These are phyloP conservation scores for Suricata suricatta DNA, from an alignment of 2,113 vertebrate species.

Conservation along the genomic window DNA sequence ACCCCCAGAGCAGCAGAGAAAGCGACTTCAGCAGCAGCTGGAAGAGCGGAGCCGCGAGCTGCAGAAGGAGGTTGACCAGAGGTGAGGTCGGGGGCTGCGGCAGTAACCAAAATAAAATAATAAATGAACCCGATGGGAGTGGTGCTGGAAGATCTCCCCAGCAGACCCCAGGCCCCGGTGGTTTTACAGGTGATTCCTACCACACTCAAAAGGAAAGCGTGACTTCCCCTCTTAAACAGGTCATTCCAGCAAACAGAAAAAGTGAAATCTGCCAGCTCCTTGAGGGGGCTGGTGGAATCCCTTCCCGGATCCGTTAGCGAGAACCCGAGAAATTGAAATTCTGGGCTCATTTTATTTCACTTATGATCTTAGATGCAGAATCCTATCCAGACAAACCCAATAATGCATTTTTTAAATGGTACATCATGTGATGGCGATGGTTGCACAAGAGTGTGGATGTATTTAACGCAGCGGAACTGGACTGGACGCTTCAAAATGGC, in stretches of 20 bases:
- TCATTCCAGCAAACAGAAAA: neutral
- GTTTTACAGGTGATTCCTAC: neutral
- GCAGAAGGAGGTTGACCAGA: conserved; percentile 83
- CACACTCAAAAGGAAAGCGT: neutral
- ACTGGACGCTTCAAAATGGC: neutral
- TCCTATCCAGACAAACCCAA: neutral
- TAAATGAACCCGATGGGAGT: neutral
- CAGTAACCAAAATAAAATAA: neutral
- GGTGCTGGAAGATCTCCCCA: neutral
- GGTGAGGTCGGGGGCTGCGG: conserved; percentile 52
- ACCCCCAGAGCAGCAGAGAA: conserved; percentile 83
- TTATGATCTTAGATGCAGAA: neutral
- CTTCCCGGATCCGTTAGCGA: neutral
- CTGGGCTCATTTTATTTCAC: neutral
- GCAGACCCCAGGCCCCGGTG: fast-evolving
- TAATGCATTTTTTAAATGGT: neutral
- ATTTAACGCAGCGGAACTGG: neutral
- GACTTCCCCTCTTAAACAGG: neutral
- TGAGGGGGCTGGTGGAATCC: neutral
- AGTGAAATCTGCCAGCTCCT: neutral
- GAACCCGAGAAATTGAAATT: neutral
- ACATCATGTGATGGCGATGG: neutral
- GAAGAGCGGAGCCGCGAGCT: conserved; percentile 79
- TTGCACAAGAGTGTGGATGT: neutral
- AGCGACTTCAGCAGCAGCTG: conserved; percentile 81